phyloP scores from a whole-genome alignment of 2,797 vertebrate genomes.

The Dermochelys coriacea region DNA sequence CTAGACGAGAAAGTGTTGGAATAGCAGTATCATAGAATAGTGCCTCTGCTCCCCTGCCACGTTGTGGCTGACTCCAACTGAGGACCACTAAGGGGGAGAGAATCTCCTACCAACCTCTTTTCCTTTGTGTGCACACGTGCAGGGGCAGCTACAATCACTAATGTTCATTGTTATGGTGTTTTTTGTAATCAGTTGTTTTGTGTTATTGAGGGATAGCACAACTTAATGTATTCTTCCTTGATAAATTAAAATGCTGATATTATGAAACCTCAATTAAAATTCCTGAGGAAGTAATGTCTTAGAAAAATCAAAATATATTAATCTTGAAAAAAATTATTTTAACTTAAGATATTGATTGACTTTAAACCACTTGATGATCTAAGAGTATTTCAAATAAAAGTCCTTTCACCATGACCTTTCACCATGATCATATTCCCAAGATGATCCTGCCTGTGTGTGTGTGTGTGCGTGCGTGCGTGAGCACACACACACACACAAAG shows the following conservation, averaged over 20 bases:
- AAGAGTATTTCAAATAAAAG: conserved; percentile 68
- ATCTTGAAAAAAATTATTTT: conserved; percentile 55
- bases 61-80: background rate
- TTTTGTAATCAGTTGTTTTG: background rate
- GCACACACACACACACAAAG: conserved; percentile 37
- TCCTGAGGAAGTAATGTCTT: conserved; percentile 4
- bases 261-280: conserved; percentile 45
- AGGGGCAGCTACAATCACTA: background rate
- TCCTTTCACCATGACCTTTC: conserved; percentile 73
- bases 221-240: background rate
- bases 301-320: conserved; percentile 38
- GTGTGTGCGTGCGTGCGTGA: no score
- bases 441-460: conserved; percentile 36
- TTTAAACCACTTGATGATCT: conserved; percentile 70
- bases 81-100: background rate
- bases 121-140: background rate
- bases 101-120: background rate
- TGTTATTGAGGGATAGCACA: background rate
- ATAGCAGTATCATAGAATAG: background rate
- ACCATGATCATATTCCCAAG: conserved; percentile 57
- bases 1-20: background rate
- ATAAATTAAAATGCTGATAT: background rate
- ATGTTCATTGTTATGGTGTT: background rate
- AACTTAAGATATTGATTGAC: conserved; percentile 65
- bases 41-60: background rate